Evolutionary conservation across 2,888 invertebrate genomes (phyloP).

Genomic region (Zonitis immaculata): DNA sequence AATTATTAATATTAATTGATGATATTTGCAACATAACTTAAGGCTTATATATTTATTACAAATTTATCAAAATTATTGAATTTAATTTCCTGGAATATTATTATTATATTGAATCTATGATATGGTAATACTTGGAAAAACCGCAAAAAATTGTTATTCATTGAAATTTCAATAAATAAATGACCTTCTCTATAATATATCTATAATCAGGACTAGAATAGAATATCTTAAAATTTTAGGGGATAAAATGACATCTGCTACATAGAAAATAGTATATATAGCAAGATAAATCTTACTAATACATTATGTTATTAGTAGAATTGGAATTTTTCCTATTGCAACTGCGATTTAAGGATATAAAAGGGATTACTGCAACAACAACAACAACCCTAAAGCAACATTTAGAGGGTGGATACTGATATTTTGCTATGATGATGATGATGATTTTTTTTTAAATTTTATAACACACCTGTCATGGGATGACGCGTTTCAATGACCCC

Average conservation of each 20-base stretch:
- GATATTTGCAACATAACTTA: background rate
- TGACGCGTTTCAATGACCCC: conserved; percentile 22
- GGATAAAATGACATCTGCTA: background rate
- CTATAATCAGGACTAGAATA: background rate
- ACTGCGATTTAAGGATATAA: background rate
- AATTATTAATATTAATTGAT: background rate
- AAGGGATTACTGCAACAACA: no score
- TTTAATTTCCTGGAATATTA: background rate
- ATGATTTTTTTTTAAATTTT: background rate
- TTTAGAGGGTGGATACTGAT: no score
- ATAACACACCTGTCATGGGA: conserved; percentile 19
- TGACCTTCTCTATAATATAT: background rate
- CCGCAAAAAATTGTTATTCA: no score
- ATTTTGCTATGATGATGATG: background rate
- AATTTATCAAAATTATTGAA: background rate
- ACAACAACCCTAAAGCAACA: background rate
- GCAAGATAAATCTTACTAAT: background rate
- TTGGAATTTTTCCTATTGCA: background rate
- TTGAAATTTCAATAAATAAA: no score
- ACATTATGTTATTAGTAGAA: background rate
- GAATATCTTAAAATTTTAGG: background rate
- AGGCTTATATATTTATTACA: no score
- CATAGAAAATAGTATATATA: background rate
- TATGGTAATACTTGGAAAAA: background rate
- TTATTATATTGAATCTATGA: background rate